Percentiles rank a stretch among this genome's conserved stretches.
Evolutionary conservation across 1,140 invertebrate genomes (phyloP).

Genomic region (Cotesia vestalis): DNA sequence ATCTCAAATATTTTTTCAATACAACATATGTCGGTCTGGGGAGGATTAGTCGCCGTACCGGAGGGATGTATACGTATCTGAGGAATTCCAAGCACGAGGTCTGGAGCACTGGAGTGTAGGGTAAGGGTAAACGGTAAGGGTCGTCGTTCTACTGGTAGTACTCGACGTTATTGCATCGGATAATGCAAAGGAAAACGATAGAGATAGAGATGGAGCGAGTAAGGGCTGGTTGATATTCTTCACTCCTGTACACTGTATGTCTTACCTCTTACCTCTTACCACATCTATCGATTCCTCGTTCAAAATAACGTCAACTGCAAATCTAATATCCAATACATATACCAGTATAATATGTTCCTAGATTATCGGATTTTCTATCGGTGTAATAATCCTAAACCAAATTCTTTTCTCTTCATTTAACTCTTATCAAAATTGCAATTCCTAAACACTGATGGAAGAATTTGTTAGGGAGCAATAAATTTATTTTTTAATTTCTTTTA

Average conservation of each 20-base stretch:
- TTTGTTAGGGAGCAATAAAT: no score
- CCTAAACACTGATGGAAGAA: no score
- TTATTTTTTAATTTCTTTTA: no score
- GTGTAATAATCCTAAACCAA: neutral
- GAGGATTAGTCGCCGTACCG: neutral
- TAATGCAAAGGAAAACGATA: neutral
- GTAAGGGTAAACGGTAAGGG: neutral
- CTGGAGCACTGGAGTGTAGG: no score
- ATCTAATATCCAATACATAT: neutral
- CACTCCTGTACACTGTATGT: conserved; percentile 2
- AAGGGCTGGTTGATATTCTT: neutral
- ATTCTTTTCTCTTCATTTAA: neutral
- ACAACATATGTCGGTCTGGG: neutral
- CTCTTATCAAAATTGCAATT: no score
- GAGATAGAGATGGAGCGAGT: no score
- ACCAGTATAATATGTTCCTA: neutral
- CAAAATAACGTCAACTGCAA: neutral
- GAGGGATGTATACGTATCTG: conserved; percentile 11
- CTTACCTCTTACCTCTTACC: neutral
- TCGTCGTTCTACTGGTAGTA: neutral
- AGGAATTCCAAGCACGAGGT: conserved; percentile 17
- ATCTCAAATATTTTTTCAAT: neutral
- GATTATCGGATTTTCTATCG: conserved; percentile 6
- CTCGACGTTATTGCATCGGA: conserved; percentile 9
- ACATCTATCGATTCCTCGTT: conserved; percentile 8